phyloP scores from a whole-genome alignment of 2,888 invertebrate species.

The Notocelia uddmanniana region DNA sequence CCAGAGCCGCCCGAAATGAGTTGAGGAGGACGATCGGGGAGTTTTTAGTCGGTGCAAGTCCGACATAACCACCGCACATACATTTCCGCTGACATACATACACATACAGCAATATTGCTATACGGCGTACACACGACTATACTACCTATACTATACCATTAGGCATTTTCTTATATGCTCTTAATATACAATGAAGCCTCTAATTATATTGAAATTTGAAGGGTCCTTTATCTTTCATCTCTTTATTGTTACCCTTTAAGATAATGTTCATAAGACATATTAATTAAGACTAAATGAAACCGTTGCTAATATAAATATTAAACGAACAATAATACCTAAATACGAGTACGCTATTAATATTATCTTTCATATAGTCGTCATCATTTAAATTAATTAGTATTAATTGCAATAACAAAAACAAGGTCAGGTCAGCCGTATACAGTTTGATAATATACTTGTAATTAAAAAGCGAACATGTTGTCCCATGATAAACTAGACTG shows the following conservation, averaged over 20 bases:
- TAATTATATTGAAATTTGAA: background rate
- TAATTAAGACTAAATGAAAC: background rate
- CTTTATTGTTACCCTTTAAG: background rate
- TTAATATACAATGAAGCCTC: background rate
- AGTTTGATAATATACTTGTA: no score
- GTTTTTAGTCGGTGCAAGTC: no score
- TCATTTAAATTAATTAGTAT: no score
- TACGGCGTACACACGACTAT: no score
- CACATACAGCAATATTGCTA: no score
- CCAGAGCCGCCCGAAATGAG: no score
- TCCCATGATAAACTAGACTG: background rate
- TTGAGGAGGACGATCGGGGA: no score
- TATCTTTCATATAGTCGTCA: background rate
- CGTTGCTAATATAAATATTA: background rate
- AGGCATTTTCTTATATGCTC: background rate
- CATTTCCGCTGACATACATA: no score
- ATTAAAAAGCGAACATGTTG: background rate
- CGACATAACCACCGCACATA: no score
- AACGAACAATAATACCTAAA: background rate
- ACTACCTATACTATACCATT: background rate
- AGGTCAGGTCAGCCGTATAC: no score
- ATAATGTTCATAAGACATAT: background rate
- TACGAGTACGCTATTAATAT: background rate
- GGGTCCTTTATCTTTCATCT: background rate
- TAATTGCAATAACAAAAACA: no score